Evolutionary conservation across 2,113 vertebrate genomes (phyloP).

Genomic region (Phylloscopus whistleri): DNA sequence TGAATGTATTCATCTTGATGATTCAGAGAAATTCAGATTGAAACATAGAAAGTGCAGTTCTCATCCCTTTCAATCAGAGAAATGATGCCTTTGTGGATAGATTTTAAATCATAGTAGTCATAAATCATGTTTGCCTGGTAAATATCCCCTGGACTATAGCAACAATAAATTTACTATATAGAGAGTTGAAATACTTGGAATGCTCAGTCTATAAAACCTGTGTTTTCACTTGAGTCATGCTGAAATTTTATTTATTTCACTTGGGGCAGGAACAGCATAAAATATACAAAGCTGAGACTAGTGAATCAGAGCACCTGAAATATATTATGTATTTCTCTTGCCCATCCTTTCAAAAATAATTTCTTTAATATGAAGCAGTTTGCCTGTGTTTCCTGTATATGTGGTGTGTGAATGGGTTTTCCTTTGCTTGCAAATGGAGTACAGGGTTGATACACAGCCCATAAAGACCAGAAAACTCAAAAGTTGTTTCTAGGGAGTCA

Average conservation of each 20-base stretch:
- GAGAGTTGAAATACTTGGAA: background rate
- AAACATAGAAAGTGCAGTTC: background rate
- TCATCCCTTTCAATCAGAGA: conserved; percentile 10
- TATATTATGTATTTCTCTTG: background rate
- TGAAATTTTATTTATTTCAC: background rate
- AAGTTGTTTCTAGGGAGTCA: background rate
- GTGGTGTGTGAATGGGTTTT: background rate
- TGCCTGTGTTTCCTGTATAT: background rate
- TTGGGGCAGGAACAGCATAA: background rate
- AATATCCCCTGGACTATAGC: background rate
- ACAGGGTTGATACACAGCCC: background rate
- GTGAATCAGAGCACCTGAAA: background rate
- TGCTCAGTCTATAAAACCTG: background rate
- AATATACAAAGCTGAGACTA: background rate
- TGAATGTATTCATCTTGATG: background rate
- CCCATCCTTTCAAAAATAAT: background rate
- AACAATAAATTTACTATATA: background rate
- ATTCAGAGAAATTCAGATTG: background rate
- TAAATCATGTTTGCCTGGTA: background rate
- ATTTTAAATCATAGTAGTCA: background rate
- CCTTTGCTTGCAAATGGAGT: background rate
- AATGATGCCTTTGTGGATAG: background rate
- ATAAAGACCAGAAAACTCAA: background rate
- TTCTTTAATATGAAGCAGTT: background rate
- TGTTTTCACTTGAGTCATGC: background rate